Conservation (phyloP, 2,113 vertebrate species). For the Typhlomys cinereus region DNA sequence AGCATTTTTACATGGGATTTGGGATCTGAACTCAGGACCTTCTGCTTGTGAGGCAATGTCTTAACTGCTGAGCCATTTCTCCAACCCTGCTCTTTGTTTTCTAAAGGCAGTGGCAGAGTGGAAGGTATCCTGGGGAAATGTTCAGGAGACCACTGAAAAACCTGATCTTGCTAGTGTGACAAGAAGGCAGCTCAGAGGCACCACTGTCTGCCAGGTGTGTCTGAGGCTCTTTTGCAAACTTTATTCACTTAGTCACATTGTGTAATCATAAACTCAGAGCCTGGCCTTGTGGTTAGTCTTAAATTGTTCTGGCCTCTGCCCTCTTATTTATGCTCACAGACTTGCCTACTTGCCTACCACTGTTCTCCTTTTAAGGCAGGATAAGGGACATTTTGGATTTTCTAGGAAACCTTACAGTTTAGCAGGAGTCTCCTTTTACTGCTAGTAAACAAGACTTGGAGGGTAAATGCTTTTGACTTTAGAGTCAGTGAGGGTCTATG, state of each 20-base stretch:
- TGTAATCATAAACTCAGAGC: not conserved
- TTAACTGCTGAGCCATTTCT: too few relatives aligned
- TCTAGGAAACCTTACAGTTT: not conserved
- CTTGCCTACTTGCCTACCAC: not conserved
- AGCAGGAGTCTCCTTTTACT: not conserved
- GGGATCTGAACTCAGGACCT: too few relatives aligned
- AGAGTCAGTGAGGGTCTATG: not conserved
- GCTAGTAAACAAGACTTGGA: not conserved
- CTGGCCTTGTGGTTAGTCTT: not conserved
- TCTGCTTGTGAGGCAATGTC: too few relatives aligned
- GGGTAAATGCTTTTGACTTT: slow-evolving; percentile 27
- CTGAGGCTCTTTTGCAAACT: not conserved
- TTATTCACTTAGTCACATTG: not conserved
- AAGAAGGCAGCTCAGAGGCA: not conserved
- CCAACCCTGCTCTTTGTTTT: too few relatives aligned
- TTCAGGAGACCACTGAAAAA: not conserved
- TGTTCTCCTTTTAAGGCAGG: not conserved
- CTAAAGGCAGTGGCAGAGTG: not conserved
- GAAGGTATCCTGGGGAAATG: not conserved
- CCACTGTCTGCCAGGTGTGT: not conserved
- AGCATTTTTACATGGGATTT: too few relatives aligned
- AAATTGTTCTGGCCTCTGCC: not conserved
- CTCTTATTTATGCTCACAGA: not conserved
- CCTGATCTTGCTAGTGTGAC: not conserved
- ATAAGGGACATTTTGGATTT: not conserved